phyloP scores from a whole-genome alignment of 2,113 vertebrate species.

The Perca schrenkii region DNA sequence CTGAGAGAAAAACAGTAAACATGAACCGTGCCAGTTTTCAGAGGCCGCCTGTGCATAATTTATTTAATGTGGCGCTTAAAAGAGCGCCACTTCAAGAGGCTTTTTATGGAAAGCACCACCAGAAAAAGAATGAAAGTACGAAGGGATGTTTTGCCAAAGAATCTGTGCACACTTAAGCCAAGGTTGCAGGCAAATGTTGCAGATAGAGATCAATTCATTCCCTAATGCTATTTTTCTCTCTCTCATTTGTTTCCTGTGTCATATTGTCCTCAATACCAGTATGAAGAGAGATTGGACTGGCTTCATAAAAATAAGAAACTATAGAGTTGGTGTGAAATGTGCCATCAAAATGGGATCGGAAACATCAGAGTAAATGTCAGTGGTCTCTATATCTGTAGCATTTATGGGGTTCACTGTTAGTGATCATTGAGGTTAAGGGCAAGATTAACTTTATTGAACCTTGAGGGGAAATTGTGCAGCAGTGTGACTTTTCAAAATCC shows the following conservation, averaged over 20 bases:
- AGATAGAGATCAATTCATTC: constrained; percentile 20
- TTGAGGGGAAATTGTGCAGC: constrained; percentile 15
- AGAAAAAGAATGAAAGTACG: constrained; percentile 20
- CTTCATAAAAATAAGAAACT: background rate
- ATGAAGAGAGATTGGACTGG: background rate
- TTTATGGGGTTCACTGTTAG: constrained; percentile 28
- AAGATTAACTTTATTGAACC: constrained; percentile 46
- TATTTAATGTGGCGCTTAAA: constrained; percentile 60
- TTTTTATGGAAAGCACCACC: constrained; percentile 42
- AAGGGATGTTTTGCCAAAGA: background rate
- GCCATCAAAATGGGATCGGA: constrained; percentile 29
- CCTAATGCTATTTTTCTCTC: background rate
- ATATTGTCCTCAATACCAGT: background rate
- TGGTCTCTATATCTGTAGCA: constrained; percentile 40
- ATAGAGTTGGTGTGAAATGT: background rate
- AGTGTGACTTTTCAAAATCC: constrained; percentile 35
- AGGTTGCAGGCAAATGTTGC: constrained; percentile 12
- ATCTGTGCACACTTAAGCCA: background rate
- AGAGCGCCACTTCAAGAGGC: constrained; percentile 45
- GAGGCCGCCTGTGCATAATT: constrained; percentile 27
- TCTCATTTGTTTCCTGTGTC: background rate
- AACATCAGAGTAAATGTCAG: constrained; percentile 48
- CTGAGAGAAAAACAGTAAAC: constrained; percentile 51
- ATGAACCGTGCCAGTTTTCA: constrained; percentile 40
- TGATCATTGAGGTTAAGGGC: constrained; percentile 42